Evolutionary conservation across 2,888 invertebrate genomes (phyloP).

Genomic region (Phaedon cochleariae): DNA sequence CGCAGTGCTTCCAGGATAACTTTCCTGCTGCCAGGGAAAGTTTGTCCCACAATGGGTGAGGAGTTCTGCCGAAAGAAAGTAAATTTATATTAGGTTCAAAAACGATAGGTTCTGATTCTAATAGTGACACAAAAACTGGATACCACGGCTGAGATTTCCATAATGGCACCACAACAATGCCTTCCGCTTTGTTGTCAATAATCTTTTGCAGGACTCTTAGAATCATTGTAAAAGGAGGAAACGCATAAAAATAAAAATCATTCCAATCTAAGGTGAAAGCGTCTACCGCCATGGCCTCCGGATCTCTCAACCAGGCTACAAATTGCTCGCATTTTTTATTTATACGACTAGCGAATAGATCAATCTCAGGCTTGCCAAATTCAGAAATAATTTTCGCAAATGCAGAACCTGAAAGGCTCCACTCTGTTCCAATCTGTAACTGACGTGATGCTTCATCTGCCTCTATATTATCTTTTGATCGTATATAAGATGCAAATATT

Average conservation of each 20-base stretch:
- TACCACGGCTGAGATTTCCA: conserved; percentile 21
- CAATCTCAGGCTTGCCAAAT: conserved; percentile 12
- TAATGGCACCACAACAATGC: conserved; percentile 16
- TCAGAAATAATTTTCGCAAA: not conserved
- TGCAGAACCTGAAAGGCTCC: not conserved
- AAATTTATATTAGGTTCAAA: not conserved
- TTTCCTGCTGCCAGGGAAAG: conserved; percentile 18
- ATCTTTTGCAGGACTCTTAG: too few species aligned
- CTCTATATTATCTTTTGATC: conserved; percentile 14
- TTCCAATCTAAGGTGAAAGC: conserved; percentile 21
- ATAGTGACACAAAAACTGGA: conserved; percentile 9
- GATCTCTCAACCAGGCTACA: conserved; percentile 19
- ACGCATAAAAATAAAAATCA: conserved; percentile 21
- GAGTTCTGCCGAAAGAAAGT: conserved; percentile 12
- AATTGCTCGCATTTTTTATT: conserved; percentile 25
- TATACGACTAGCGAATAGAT: conserved; percentile 23
- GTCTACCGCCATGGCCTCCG: not conserved
- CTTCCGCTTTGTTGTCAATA: conserved; percentile 20
- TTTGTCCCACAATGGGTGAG: conserved; percentile 8
- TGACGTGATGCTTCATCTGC: conserved; percentile 16
- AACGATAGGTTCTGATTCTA: not conserved
- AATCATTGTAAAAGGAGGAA: conserved; percentile 26
- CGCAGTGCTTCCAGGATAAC: conserved; percentile 16
- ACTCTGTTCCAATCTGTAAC: conserved; percentile 11
- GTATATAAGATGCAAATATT: conserved; percentile 28